Percentiles rank a stretch among this genome's conserved stretches.
These are phyloP conservation scores for Propsilocerus akamusi DNA, from an alignment of 1,140 invertebrate genomes.

Conservation along the genomic window DNA sequence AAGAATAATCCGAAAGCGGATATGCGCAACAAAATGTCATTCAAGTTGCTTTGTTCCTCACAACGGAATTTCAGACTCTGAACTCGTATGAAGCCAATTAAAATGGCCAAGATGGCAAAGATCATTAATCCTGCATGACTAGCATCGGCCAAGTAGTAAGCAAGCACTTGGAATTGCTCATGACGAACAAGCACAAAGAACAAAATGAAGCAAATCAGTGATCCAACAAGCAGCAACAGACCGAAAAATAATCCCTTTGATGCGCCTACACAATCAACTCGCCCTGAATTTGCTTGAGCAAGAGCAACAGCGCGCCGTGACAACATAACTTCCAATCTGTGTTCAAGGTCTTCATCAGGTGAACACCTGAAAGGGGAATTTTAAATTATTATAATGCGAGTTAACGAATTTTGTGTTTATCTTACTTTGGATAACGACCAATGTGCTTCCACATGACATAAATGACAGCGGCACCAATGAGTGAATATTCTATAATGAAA, in stretches of 20 bases:
- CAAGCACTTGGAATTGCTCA: constrained; percentile 54
- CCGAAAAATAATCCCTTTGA: constrained; percentile 89
- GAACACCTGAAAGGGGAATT: constrained; percentile 33
- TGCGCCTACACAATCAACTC: constrained; percentile 81
- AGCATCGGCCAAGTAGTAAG: constrained; percentile 77
- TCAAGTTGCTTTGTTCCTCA: constrained; percentile 71
- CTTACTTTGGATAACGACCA: constrained; percentile 55
- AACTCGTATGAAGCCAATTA: constrained; percentile 76
- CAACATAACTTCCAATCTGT: constrained; percentile 63
- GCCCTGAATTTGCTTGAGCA: constrained; percentile 58
- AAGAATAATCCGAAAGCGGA: constrained; percentile 83
- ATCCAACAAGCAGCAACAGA: constrained; percentile 72
- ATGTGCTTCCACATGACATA: constrained; percentile 97
- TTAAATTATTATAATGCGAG: background rate
- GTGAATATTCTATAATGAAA: constrained; percentile 91
- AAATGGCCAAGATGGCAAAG: constrained; percentile 70
- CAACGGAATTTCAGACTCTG: constrained; percentile 73
- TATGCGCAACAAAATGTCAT: constrained; percentile 76
- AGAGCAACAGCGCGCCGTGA: constrained; percentile 63
- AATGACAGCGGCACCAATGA: constrained; percentile 91
- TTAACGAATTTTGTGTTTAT: background rate
- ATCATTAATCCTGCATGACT: constrained; percentile 76
- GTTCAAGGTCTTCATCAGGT: constrained; percentile 68
- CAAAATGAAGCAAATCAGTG: constrained; percentile 78
- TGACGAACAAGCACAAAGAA: constrained; percentile 86